A percentile compares a stretch with the other conserved stretches of the same genome.
phyloP scores from a whole-genome alignment of 1,140 invertebrate genomes.

The Ips typographus region DNA sequence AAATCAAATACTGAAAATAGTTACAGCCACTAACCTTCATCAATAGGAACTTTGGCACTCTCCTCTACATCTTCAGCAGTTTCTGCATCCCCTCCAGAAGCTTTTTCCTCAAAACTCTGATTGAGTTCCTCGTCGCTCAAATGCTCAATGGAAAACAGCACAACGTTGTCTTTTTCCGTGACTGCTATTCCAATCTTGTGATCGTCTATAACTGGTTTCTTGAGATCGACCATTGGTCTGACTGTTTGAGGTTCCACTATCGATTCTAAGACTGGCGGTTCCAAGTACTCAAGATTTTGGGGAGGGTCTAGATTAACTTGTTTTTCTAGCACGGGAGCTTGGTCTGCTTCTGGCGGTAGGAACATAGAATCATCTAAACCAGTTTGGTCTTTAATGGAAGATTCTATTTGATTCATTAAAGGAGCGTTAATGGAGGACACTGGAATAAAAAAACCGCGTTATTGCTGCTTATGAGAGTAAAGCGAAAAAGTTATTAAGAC shows the following conservation, averaged over 20 bases:
- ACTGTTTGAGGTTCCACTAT: no score
- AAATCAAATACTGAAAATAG: no score
- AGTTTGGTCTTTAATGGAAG: no score
- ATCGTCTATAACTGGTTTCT: constrained; percentile 10
- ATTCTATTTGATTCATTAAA: no score
- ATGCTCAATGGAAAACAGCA: constrained; percentile 28
- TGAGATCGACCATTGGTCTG: constrained; percentile 3
- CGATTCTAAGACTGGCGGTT: constrained; percentile 27
- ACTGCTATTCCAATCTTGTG: constrained; percentile 27
- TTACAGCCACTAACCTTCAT: no score
- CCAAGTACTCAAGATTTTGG: constrained; percentile 15
- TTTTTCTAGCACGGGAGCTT: constrained; percentile 18
- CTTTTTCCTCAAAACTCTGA: constrained; percentile 6
- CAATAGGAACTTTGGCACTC: not conserved
- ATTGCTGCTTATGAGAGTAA: no score
- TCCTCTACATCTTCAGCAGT: not conserved
- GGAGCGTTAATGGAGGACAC: no score
- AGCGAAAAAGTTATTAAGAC: no score
- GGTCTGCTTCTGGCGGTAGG: not conserved
- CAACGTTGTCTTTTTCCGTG: constrained; percentile 31
- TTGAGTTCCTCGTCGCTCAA: constrained; percentile 9
- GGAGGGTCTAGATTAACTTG: constrained; percentile 7
- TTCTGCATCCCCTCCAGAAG: not conserved
- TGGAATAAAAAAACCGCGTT: no score
- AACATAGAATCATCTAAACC: not conserved